These are phyloP conservation scores for Cheumatopsyche charites DNA, from an alignment of 1,140 invertebrate species.

Conservation along the genomic window DNA sequence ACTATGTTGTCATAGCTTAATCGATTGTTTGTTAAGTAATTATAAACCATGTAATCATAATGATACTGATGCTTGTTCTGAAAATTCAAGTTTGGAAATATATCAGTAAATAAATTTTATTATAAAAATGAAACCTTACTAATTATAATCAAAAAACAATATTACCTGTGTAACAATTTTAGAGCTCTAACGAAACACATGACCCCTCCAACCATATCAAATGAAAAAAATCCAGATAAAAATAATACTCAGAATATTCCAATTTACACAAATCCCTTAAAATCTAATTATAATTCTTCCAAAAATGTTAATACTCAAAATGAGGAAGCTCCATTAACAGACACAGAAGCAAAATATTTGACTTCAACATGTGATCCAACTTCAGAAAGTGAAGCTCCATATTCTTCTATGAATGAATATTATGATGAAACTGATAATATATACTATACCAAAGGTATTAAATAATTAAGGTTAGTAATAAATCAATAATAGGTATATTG, in stretches of 20 bases:
- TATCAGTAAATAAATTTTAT: too few species aligned
- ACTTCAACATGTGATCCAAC: constrained; percentile 51
- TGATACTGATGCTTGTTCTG: constrained; percentile 54
- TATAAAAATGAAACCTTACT: constrained; percentile 32
- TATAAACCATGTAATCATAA: constrained; percentile 56
- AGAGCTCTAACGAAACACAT: constrained; percentile 61
- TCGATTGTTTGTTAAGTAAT: constrained; percentile 58
- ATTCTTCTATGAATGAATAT: constrained; percentile 56
- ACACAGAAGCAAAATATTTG: constrained; percentile 37
- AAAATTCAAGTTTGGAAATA: constrained; percentile 59
- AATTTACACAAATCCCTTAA: neutral
- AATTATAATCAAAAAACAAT: neutral
- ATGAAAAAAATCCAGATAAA: constrained; percentile 25
- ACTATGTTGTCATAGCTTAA: constrained; percentile 58
- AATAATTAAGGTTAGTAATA: neutral
- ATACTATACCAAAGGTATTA: constrained; percentile 34
- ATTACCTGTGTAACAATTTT: constrained; percentile 30
- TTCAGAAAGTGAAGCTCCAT: constrained; percentile 58
- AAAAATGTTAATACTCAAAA: constrained; percentile 53
- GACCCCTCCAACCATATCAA: constrained; percentile 55
- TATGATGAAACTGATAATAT: constrained; percentile 46
- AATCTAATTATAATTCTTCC: neutral
- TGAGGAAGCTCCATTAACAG: constrained; percentile 39
- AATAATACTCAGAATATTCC: neutral
- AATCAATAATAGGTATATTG: too few species aligned